A percentile compares a stretch with the other conserved stretches of the same genome.
phyloP scores from a whole-genome alignment of 2,888 invertebrate genomes.

The Pseudoips prasinana region DNA sequence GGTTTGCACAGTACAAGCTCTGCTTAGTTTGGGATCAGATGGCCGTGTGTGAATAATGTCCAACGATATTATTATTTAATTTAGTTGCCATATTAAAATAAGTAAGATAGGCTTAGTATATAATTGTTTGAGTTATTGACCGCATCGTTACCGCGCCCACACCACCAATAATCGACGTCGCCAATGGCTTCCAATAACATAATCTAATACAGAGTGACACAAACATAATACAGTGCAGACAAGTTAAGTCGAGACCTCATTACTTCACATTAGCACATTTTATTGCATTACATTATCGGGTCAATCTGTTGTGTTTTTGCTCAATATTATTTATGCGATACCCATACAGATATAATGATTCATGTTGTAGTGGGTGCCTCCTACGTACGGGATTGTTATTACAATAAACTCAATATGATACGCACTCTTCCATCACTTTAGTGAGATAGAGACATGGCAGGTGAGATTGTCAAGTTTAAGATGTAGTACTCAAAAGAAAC shows the following conservation, averaged over 20 bases:
- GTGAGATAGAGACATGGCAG: too few species aligned
- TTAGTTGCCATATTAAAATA: too few species aligned
- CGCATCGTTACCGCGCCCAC: too few species aligned
- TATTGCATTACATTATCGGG: slow-evolving; percentile 28
- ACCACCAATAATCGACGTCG: slow-evolving; percentile 1
- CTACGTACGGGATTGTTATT: slow-evolving; percentile 42
- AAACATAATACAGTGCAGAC: slow-evolving; percentile 19
- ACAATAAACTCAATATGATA: slow-evolving; percentile 39
- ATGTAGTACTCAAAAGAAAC: too few species aligned
- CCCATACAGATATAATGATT: slow-evolving; percentile 34
- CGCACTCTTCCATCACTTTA: slow-evolving; percentile 36
- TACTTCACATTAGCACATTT: slow-evolving; percentile 35
- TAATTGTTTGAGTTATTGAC: too few species aligned
- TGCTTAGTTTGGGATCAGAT: too few species aligned
- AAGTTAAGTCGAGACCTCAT: slow-evolving; percentile 18
- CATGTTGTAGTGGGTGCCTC: slow-evolving; percentile 45
- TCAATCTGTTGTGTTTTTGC: slow-evolving; percentile 38
- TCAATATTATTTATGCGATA: slow-evolving; percentile 31
- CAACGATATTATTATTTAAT: too few species aligned
- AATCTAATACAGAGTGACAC: slow-evolving; percentile 14
- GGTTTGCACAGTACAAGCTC: too few species aligned
- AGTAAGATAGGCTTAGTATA: too few species aligned
- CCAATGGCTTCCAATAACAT: slow-evolving; percentile 6
- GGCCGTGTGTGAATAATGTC: too few species aligned
- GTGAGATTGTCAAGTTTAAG: too few species aligned